A percentile compares a stretch with the other conserved stretches of the same genome.
Conservation (phyloP, 1,140 invertebrate species). For the Zaprionus ghesquierei region DNA sequence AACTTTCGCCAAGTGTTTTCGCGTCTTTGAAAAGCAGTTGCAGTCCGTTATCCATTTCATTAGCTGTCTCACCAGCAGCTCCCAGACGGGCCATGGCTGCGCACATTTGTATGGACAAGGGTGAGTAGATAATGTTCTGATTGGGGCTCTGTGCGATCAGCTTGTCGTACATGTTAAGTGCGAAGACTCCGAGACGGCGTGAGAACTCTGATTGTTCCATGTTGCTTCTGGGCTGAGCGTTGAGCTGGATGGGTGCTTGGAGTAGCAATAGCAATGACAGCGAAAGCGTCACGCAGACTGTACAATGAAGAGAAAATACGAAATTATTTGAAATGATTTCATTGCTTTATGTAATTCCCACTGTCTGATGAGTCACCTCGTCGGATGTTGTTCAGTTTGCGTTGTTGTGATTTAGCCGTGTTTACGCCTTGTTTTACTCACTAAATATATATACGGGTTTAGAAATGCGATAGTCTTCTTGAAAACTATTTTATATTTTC, state of each 20-base stretch:
- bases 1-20: slow-evolving; percentile 53
- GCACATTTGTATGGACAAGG: slow-evolving; percentile 85
- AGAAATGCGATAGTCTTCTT: background rate
- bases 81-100: slow-evolving; percentile 85
- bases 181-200: slow-evolving; percentile 56
- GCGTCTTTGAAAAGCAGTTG: slow-evolving; percentile 70
- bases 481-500: slow-evolving; percentile 32
- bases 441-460: slow-evolving; percentile 8
- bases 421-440: slow-evolving; percentile 30
- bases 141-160: slow-evolving; percentile 43
- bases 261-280: slow-evolving; percentile 29
- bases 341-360: slow-evolving; percentile 65
- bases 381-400: slow-evolving; percentile 23
- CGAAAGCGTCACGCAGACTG: slow-evolving; percentile 46
- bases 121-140: slow-evolving; percentile 85
- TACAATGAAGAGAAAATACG: slow-evolving; percentile 21
- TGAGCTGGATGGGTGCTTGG: background rate
- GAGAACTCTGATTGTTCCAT: slow-evolving; percentile 40
- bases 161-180: slow-evolving; percentile 52
- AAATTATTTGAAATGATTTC: slow-evolving; percentile 36
- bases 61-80: slow-evolving; percentile 83
- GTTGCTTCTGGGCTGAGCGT: slow-evolving; percentile 2
- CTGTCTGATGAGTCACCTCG: slow-evolving; percentile 67
- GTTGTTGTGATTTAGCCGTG: slow-evolving; percentile 50
- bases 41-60: slow-evolving; percentile 83